These are phyloP conservation scores for Pituophis catenifer DNA, from an alignment of 2,113 vertebrate species.

Conservation along the genomic window DNA sequence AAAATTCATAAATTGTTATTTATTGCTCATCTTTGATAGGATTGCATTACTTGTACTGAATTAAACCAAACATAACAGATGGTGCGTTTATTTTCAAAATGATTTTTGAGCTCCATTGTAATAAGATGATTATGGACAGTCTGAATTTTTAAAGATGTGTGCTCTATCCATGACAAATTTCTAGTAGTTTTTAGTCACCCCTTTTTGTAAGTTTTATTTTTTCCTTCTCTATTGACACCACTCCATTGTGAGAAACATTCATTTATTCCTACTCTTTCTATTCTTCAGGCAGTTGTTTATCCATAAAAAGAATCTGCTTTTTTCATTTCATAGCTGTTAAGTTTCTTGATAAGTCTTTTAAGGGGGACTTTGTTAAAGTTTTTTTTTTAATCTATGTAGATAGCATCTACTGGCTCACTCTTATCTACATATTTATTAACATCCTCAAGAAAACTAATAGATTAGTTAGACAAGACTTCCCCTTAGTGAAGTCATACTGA, in stretches of 20 bases:
- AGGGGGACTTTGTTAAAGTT: not conserved
- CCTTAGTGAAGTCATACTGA: not conserved
- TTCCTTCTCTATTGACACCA: not conserved
- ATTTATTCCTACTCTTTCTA: not conserved
- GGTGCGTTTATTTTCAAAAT: constrained; percentile 25
- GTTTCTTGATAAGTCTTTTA: not conserved
- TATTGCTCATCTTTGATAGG: constrained; percentile 46
- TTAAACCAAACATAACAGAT: constrained; percentile 35
- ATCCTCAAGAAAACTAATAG: not conserved
- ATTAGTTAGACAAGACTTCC: not conserved
- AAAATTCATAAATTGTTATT: constrained; percentile 43
- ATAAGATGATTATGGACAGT: not conserved
- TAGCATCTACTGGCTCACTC: not conserved
- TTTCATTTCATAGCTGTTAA: not conserved
- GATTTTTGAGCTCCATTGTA: not conserved
- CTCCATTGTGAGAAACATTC: not conserved
- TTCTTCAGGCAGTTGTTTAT: not conserved
- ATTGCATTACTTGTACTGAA: constrained; percentile 47
- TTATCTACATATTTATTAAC: not conserved
- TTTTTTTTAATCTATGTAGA: not conserved
- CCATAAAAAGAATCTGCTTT: not conserved
- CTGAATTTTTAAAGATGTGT: not conserved
- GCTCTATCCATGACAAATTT: not conserved
- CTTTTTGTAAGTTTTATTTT: not conserved
- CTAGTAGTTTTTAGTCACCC: not conserved